phyloP scores from a whole-genome alignment of 2,113 vertebrate genomes.

The Ornithorhynchus anatinus region DNA sequence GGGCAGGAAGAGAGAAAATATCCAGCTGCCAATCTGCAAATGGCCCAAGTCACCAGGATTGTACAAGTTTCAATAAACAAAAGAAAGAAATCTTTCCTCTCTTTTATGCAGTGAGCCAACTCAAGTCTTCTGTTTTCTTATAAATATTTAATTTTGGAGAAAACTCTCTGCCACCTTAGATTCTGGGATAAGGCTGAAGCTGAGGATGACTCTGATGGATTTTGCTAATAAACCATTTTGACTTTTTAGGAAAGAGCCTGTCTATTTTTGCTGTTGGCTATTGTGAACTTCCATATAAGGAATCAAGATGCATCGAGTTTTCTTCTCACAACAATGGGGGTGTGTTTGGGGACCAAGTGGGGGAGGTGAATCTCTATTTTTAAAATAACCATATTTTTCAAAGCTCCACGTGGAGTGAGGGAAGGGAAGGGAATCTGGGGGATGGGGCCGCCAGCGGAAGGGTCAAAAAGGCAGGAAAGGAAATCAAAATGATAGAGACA shows the following conservation, averaged over 20 bases:
- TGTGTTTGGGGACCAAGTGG: neutral
- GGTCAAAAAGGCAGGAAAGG: no score
- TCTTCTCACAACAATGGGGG: neutral
- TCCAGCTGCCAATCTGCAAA: neutral
- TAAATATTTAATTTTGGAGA: constrained; percentile 45
- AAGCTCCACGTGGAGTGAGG: no score
- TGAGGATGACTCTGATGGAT: constrained; percentile 44
- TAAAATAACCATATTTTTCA: no score
- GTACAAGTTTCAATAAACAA: constrained; percentile 8
- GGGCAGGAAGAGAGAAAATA: neutral
- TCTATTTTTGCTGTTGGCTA: neutral
- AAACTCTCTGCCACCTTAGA: constrained; percentile 47
- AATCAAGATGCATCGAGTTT: neutral
- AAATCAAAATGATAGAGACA: no score
- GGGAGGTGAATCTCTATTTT: neutral
- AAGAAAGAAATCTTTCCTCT: constrained; percentile 19
- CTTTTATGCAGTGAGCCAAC: constrained; percentile 11
- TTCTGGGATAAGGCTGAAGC: constrained; percentile 4
- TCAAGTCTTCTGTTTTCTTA: constrained; percentile 33
- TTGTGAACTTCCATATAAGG: neutral
- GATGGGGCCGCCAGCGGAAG: no score
- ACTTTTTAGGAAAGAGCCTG: constrained; percentile 21
- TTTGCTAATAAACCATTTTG: constrained; percentile 48
- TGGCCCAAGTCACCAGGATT: constrained; percentile 1
- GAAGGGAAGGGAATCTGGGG: no score